phyloP scores from a whole-genome alignment of 2,888 invertebrate species.

The Lepidochitona cinerea region DNA sequence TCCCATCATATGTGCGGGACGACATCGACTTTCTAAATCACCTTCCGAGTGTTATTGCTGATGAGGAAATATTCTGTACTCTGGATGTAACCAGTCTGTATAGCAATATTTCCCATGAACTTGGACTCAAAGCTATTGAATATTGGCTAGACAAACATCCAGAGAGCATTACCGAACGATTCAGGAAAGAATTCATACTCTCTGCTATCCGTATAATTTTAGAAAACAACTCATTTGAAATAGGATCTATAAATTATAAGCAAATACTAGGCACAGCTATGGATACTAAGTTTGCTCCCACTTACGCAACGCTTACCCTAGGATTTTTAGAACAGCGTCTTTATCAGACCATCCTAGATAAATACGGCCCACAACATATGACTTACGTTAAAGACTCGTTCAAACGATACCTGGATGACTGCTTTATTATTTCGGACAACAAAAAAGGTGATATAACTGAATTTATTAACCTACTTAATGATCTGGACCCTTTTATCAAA shows the following conservation, averaged over 20 bases:
- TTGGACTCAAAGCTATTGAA: conserved; percentile 13
- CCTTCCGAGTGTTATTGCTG: neutral
- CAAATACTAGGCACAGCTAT: conserved; percentile 27
- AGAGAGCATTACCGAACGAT: neutral
- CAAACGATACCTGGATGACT: conserved; percentile 26
- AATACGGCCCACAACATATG: neutral
- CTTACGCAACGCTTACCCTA: conserved; percentile 22
- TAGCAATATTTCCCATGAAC: conserved; percentile 20
- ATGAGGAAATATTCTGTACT: conserved; percentile 5
- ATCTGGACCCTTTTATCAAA: conserved; percentile 8
- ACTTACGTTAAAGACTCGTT: conserved; percentile 4
- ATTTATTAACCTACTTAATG: conserved; percentile 7
- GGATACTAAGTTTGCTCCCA: conserved; percentile 26
- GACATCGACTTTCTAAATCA: neutral
- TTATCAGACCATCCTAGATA: neutral
- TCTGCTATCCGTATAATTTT: conserved; percentile 16
- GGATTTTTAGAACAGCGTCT: conserved; percentile 13
- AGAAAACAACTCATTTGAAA: conserved; percentile 19
- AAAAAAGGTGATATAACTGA: neutral
- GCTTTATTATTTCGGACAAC: conserved; percentile 19
- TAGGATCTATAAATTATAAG: conserved; percentile 11
- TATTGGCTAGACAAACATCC: conserved; percentile 15
- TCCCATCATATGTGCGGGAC: neutral
- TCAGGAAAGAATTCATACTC: conserved; percentile 13
- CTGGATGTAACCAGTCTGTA: conserved; percentile 19